Conservation (phyloP, 2,797 vertebrate species). For the Gorsachius magnificus region DNA sequence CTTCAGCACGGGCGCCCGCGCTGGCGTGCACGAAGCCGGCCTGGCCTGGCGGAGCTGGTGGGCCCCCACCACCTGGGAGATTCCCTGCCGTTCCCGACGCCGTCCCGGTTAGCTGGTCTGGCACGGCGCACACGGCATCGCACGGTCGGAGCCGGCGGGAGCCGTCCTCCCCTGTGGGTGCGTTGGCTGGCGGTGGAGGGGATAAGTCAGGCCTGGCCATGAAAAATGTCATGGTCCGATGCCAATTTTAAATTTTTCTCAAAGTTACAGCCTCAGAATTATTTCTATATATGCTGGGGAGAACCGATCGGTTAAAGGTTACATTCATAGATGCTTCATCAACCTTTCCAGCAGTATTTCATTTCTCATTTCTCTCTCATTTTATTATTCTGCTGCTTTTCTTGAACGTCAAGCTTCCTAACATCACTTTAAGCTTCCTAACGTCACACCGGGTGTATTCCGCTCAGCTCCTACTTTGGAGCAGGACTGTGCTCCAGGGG, state of each 20-base stretch:
- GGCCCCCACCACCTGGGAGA: slow-evolving; percentile 9
- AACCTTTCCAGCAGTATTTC: background rate
- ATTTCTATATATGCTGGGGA: background rate
- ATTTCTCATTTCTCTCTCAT: background rate
- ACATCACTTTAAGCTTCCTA: background rate
- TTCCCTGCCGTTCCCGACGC: background rate
- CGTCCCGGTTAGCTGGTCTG: background rate
- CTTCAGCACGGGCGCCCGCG: accelerated
- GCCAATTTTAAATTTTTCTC: slow-evolving; percentile 13
- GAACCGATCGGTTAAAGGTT: slow-evolving; percentile 7
- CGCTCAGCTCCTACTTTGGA: background rate
- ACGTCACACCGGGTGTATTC: accelerated
- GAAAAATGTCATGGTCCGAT: background rate
- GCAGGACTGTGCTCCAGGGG: background rate
- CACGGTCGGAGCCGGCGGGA: slow-evolving; percentile 5
- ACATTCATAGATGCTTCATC: background rate
- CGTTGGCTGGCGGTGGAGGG: background rate
- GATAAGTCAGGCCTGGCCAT: background rate
- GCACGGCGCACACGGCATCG: background rate
- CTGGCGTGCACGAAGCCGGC: background rate
- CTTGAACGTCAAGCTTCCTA: background rate
- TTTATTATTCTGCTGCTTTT: background rate
- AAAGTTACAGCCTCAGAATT: background rate
- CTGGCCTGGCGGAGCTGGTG: slow-evolving; percentile 40
- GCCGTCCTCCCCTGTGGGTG: background rate